A percentile compares a stretch with the other conserved stretches of the same genome.
These are phyloP conservation scores for Aphelenchoides avenae DNA, from an alignment of 1,140 invertebrate genomes.

Conservation along the genomic window DNA sequence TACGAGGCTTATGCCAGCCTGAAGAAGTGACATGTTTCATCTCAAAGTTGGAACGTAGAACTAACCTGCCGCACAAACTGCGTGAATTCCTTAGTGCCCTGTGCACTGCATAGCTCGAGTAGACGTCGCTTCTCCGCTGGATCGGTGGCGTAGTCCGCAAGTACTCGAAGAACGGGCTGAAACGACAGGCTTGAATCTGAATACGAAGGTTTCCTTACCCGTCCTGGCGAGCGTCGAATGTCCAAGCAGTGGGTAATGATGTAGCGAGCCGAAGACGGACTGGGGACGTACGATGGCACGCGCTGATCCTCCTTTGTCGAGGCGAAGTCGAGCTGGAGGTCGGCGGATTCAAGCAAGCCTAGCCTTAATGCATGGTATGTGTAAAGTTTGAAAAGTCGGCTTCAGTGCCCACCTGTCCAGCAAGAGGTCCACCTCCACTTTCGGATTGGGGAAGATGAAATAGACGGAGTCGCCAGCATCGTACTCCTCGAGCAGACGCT, in stretches of 20 bases:
- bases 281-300: constrained; percentile 58
- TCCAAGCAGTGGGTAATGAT: constrained; percentile 48
- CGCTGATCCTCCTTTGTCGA: constrained; percentile 60
- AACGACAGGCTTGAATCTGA: constrained; percentile 11
- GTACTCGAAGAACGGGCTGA: constrained; percentile 38
- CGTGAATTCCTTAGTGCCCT: constrained; percentile 60
- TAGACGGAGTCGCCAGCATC: constrained; percentile 30
- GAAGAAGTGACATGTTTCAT: constrained; percentile 34
- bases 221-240: constrained; percentile 40
- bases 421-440: constrained; percentile 17
- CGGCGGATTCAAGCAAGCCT: too few relatives aligned
- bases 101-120: constrained; percentile 62
- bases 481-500: constrained; percentile 4
- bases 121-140: constrained; percentile 60
- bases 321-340: too few relatives aligned
- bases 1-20: constrained; percentile 57
- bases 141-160: constrained; percentile 60
- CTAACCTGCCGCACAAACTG: constrained; percentile 38
- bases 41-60: too few relatives aligned
- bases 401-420: constrained; percentile 18
- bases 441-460: constrained; percentile 26
- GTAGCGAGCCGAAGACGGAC: constrained; percentile 30
- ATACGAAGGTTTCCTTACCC: constrained; percentile 26
- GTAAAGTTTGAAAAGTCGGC: too few relatives aligned
- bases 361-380: too few relatives aligned